phyloP scores from a whole-genome alignment of 1,140 invertebrate genomes.

The Ceratina australensis region DNA sequence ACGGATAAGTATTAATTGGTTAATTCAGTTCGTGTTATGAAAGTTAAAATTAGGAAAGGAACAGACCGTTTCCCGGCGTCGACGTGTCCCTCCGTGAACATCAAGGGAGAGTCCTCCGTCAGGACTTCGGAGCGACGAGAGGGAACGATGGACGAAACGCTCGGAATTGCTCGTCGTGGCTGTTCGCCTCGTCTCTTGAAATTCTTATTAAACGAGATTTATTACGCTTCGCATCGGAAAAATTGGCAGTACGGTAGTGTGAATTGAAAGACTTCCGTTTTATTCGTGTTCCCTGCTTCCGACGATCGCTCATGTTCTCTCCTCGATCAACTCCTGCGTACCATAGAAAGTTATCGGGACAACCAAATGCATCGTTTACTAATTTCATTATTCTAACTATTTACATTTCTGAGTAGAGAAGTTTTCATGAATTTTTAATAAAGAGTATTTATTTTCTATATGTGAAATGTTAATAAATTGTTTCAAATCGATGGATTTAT shows the following conservation, averaged over 20 bases:
- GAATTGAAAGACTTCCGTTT: constrained; percentile 69
- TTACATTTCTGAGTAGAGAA: no score
- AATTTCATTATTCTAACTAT: no score
- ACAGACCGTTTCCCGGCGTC: neutral
- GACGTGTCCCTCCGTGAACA: neutral
- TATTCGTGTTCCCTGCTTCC: constrained; percentile 36
- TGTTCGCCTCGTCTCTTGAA: constrained; percentile 24
- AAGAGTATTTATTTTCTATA: no score
- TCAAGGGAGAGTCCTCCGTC: constrained; percentile 4
- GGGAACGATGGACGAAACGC: constrained; percentile 18
- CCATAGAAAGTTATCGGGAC: neutral
- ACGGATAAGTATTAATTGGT: no score
- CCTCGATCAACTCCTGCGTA: constrained; percentile 11
- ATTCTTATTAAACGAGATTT: constrained; percentile 52
- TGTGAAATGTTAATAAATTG: no score
- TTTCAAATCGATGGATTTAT: no score
- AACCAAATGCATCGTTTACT: no score
- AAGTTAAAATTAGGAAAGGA: neutral
- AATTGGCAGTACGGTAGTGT: constrained; percentile 73
- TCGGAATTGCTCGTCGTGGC: constrained; percentile 3
- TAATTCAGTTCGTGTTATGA: neutral
- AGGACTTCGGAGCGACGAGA: constrained; percentile 24
- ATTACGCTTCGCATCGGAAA: constrained; percentile 63
- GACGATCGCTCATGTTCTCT: constrained; percentile 1
- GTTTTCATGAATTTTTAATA: no score